Conservation (phyloP, 2,113 vertebrate genomes). For the Catagonus wagneri region DNA sequence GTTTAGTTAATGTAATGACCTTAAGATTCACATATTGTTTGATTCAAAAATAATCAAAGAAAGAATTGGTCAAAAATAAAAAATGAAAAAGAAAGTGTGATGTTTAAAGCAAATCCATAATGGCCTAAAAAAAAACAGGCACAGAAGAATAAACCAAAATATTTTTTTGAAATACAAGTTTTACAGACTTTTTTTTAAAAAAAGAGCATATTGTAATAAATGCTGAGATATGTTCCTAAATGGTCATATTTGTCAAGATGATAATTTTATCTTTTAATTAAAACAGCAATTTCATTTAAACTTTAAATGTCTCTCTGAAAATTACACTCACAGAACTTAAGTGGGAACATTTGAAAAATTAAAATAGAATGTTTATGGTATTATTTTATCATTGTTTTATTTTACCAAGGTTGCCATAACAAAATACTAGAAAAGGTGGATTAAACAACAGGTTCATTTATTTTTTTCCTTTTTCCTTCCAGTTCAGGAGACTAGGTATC, state of each 20-base stretch:
- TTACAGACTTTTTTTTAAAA: not conserved
- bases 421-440: not conserved
- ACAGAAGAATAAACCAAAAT: not conserved
- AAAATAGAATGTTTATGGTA: not conserved
- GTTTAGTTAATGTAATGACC: not conserved
- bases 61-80: not conserved
- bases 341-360: not conserved
- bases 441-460: not conserved
- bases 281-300: not conserved
- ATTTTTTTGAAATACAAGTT: not conserved
- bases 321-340: not conserved
- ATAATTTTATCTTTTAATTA: constrained; percentile 19
- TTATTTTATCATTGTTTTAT: not conserved
- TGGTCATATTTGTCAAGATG: not conserved
- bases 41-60: not conserved
- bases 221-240: not conserved
- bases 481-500: not conserved
- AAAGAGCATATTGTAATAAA: not conserved
- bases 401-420: not conserved
- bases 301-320: not conserved
- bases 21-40: not conserved
- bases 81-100: not conserved
- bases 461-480: not conserved
- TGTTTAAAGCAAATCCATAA: not conserved
- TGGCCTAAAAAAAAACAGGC: not conserved